Evolutionary conservation across 2,113 vertebrate species (phyloP).

Genomic region (Puntigrus tetrazona): DNA sequence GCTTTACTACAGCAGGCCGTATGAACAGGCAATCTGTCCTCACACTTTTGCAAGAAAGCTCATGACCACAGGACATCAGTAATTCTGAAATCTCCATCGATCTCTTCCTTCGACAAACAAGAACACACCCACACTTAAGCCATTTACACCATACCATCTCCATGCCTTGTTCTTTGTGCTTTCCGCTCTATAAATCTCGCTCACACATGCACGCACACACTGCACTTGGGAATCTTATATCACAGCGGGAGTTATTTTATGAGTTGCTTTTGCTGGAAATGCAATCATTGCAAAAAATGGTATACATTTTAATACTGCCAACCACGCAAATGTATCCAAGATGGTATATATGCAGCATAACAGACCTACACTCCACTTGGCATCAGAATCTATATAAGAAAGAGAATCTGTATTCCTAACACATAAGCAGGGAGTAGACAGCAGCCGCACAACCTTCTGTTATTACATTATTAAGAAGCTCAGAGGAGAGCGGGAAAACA

Average conservation of each 20-base stretch:
- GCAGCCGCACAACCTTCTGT: neutral
- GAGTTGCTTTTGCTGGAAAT: neutral
- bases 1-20: slow-evolving; percentile 15
- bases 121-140: neutral
- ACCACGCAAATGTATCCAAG: neutral
- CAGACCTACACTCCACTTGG: neutral
- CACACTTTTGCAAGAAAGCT: neutral
- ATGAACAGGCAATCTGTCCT: neutral
- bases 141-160: neutral
- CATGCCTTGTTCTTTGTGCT: neutral
- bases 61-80: neutral
- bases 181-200: neutral
- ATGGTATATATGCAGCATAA: neutral
- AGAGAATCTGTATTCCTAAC: slow-evolving; percentile 12
- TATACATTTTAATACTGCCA: neutral
- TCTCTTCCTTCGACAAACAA: neutral
- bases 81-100: neutral
- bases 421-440: neutral
- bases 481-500: neutral
- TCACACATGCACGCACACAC: neutral
- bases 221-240: neutral
- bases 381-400: neutral
- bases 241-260: neutral
- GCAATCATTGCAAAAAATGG: neutral
- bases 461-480: slow-evolving; percentile 15